Base-by-base conservation (phyloP, 2,888 invertebrate species). In the Cheilosia pagana region DNA sequence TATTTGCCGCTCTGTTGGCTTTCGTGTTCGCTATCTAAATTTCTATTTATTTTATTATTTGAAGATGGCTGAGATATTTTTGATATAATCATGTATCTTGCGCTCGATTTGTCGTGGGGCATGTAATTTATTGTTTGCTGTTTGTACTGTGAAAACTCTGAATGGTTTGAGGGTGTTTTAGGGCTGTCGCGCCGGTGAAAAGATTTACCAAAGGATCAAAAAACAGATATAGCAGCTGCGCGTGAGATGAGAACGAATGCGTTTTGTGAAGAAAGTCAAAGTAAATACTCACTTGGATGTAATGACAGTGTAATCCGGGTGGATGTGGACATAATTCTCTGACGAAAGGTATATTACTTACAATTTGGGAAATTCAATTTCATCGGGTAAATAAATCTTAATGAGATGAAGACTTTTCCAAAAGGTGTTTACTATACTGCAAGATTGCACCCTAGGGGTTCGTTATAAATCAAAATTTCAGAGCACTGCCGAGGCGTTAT, bases 81-180 rank as follows among this genome's bases (percentile, higher is more conserved):
- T 57, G 59, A 78, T 31, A 71, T 85, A 81, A 85, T 85, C 85
- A 60, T 63, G 85, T 85, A 57, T 71, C 57, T 81, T 67, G 65
- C 81, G 85, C 75, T 81, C 81, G 85, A 85, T 85, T 85, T 85
- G 85, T 60, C 53, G 59, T 63, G 55, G 50, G 76, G 75, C 65
- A 70, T 79, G 48, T 70, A 75, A 75, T 81, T 63, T 35, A 71
- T 71, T 75, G 60, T 85, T 75, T 62, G 55, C 43, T 71, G 63
- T 52, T 43, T 67, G 7, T 28, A 39, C 23, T 63, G 21, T 14
- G 41, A 23, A 16, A 45, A 45, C 3, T 23, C 10, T 50, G 2
- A 52, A 81, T 43, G 79, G 62, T 79, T 52, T n/a, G 79, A 53
- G 79, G 75, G 85, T 75, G 85, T 67, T 78, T 50, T 41, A 23